phyloP scores from a whole-genome alignment of 2,888 invertebrate genomes.

The Eustalomyia histrio region DNA sequence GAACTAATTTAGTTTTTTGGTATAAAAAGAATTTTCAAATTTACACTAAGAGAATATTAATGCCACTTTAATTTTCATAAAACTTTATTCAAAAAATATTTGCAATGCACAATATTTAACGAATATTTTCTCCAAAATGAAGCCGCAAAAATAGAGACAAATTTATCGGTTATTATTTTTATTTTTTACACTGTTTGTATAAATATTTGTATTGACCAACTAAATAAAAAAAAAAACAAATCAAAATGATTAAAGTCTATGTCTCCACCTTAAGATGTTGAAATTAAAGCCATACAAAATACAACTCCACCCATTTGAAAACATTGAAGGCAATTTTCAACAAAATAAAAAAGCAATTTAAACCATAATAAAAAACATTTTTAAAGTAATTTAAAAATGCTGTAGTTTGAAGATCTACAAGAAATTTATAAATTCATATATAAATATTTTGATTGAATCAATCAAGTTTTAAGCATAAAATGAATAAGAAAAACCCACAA shows the following conservation, averaged over 20 bases:
- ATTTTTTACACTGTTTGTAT: neutral
- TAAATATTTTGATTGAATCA: slow-evolving; percentile 76
- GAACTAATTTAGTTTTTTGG: too few species aligned
- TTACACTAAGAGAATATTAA: too few species aligned
- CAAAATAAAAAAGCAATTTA: slow-evolving; percentile 55
- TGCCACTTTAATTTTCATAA: too few species aligned
- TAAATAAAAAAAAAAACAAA: neutral
- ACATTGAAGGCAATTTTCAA: slow-evolving; percentile 57
- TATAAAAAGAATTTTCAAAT: too few species aligned
- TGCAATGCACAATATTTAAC: too few species aligned
- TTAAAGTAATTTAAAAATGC: slow-evolving; percentile 50
- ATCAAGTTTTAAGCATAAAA: slow-evolving; percentile 69
- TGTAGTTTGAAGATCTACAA: slow-evolving; percentile 58
- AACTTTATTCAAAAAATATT: too few species aligned
- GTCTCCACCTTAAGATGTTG: slow-evolving; percentile 62
- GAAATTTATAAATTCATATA: slow-evolving; percentile 68
- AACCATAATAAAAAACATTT: slow-evolving; percentile 43
- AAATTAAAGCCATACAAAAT: slow-evolving; percentile 52
- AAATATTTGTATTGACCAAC: neutral
- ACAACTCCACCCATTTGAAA: slow-evolving; percentile 62
- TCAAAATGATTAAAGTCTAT: slow-evolving; percentile 45
- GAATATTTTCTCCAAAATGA: too few species aligned
- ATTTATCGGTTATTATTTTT: too few species aligned
- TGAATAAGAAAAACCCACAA: slow-evolving; percentile 10
- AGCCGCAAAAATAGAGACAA: too few species aligned